These are phyloP conservation scores for Bimastos eiseni DNA, from an alignment of 2,888 invertebrate genomes.

Conservation along the genomic window DNA sequence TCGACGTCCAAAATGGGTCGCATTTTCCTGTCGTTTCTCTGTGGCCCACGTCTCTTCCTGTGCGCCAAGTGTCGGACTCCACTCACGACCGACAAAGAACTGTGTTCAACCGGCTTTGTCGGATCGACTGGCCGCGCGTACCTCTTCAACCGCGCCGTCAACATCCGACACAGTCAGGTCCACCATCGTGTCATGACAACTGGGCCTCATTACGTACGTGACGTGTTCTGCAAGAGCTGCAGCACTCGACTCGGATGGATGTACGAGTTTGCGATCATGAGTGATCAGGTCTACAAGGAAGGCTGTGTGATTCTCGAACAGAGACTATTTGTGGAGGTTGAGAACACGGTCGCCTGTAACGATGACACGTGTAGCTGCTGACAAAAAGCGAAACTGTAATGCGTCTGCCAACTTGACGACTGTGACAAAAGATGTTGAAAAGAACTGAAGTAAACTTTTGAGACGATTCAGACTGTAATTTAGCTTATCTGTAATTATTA, in stretches of 20 bases:
- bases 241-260: constrained; percentile 18
- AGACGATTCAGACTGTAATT: not conserved
- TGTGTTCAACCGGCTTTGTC: not conserved
- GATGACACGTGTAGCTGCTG: not conserved
- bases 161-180: constrained; percentile 21
- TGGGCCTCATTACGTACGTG: not conserved
- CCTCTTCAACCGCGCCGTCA: constrained; percentile 8
- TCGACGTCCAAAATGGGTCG: not conserved
- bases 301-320: constrained; percentile 10
- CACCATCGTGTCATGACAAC: constrained; percentile 18
- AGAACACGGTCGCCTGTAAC: not conserved
- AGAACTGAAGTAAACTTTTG: not conserved
- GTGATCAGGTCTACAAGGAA: constrained; percentile 2
- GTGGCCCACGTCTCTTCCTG: not conserved
- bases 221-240: constrained; percentile 17
- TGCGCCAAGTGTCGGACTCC: constrained; percentile 10
- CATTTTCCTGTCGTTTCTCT: not conserved
- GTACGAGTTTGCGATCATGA: constrained; percentile 16
- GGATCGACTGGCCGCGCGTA: not conserved
- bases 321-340: not conserved
- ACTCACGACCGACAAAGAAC: constrained; percentile 8
- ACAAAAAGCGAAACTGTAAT: not conserved
- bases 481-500: not conserved
- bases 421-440: not conserved
- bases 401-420: not conserved